Base-by-base conservation (phyloP, 2,888 invertebrate genomes). In the Spodoptera exigua region DNA sequence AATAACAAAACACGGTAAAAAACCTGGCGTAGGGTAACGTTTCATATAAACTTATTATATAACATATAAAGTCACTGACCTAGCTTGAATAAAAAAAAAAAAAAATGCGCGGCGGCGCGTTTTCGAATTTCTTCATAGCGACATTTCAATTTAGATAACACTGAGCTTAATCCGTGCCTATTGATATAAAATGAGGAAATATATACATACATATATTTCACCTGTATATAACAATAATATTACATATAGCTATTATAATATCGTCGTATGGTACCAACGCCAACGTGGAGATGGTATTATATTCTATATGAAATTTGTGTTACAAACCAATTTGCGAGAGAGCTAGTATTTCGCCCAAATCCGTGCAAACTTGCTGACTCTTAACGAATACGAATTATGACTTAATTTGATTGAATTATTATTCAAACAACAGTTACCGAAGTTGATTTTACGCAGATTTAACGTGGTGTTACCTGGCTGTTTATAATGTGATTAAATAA, bases 371-470 rank as follows among this genome's bases (percentile, higher is more conserved):
- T 83, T 76, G 83, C 82, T 78, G 85, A 86, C 75, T 84, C 72
- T 69, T 73, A 67, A 65, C 64, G 60, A 78, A 78, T 75, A 75
- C 78, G 71, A 83, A 86, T 87, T 82, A 84, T 75, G 71, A 80
- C 85, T 87, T 81, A 84, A 85, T 85, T 86, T 85, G 82, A 86
- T 85, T 86, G 82, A 82, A 77, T 80, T 73, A 67, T 70, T 61
- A 53, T 56, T 62, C 65, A 65, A 68, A 70, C 55, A 71, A 56
- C 61, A 63, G 51, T 64, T 57, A 64, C 16, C 18, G 18, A 61
- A 61, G 68, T 69, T 71, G 64, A 63, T 75, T 73, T 66, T 60
- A 65, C 58, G 55, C 60, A 52, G 61, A 69, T 65, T 56, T 56
- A 61, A 56, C 47, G 16, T 36, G 17, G 55, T 27, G 52, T 21